Conservation (phyloP, 64 coral and sea anemone genomes). For the Montipora cactus region DNA sequence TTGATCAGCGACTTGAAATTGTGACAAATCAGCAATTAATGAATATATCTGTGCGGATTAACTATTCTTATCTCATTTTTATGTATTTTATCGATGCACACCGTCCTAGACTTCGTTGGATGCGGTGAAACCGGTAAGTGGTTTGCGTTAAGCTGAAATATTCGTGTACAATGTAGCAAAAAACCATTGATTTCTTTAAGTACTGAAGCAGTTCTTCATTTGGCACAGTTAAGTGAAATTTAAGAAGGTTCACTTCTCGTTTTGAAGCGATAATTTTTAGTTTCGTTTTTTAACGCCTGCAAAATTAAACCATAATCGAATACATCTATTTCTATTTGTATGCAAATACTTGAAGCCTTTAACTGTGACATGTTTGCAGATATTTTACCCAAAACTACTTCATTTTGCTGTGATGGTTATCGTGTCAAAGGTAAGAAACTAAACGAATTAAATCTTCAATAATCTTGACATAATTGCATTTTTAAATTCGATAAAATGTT, state of each 20-base stretch:
- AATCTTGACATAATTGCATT: not conserved
- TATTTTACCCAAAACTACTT: not conserved
- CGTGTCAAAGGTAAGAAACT: conserved; percentile 57
- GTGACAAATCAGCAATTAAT: not conserved
- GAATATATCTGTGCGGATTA: not conserved
- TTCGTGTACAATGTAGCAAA: not conserved
- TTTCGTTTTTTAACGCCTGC: not conserved
- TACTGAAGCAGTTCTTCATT: not conserved
- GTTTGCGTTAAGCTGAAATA: not conserved
- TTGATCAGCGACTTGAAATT: not conserved
- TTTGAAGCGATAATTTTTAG: not conserved
- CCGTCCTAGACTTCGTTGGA: not conserved
- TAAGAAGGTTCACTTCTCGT: not conserved
- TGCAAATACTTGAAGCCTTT: not conserved
- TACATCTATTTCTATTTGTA: not conserved
- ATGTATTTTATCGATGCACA: not conserved
- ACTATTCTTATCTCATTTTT: not conserved
- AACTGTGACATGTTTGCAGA: not conserved
- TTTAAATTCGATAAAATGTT: not conserved
- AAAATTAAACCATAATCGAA: not conserved
- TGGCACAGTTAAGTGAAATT: not conserved
- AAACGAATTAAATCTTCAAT: not conserved
- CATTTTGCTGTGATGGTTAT: conserved; percentile 46
- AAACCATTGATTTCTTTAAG: not conserved
- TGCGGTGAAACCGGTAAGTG: not conserved